Percentiles rank a stretch among this genome's conserved stretches.
Evolutionary conservation across 2,888 invertebrate species (phyloP).

Genomic region (Nebria salina): DNA sequence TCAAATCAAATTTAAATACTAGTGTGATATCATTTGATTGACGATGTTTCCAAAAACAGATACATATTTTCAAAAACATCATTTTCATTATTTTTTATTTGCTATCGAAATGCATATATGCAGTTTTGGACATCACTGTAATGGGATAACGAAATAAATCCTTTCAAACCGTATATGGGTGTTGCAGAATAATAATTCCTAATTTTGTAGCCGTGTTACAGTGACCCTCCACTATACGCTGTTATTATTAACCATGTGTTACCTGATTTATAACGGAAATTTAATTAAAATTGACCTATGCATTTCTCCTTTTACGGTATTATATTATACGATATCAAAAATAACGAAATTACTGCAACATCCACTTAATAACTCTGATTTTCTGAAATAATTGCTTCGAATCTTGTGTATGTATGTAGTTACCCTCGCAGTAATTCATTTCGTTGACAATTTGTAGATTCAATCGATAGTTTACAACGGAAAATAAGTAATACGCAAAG

Average conservation of each 20-base stretch:
- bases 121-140: neutral
- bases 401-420: no score
- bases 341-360: no score
- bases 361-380: no score
- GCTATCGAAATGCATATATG: neutral
- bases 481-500: no score
- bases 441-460: no score
- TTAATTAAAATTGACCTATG: conserved; percentile 24
- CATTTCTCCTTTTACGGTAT: neutral
- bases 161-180: neutral
- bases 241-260: conserved; percentile 36
- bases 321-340: neutral
- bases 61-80: no score
- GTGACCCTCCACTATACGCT: conserved; percentile 25
- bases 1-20: no score
- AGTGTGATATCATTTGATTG: no score
- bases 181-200: neutral
- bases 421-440: no score
- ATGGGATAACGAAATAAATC: neutral
- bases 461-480: no score
- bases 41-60: no score
- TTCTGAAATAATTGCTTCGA: no score
- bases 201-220: neutral
- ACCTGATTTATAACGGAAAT: conserved; percentile 35
- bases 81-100: neutral